These are phyloP conservation scores for Henricia sp. DNA, from an alignment of 53 echinoderm and acorn worm species.

Conservation along the genomic window DNA sequence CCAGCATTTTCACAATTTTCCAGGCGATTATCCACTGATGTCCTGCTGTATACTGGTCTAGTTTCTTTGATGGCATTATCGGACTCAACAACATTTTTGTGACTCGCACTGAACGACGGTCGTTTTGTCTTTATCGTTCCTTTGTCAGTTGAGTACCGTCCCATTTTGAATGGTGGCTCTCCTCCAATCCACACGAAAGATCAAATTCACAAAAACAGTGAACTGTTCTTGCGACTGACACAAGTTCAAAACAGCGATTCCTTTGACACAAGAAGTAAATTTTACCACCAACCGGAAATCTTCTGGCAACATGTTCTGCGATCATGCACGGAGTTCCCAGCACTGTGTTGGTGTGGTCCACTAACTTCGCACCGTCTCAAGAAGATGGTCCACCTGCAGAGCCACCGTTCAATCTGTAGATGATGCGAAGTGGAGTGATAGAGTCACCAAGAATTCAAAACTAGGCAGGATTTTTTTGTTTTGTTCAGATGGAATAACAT, in stretches of 20 bases:
- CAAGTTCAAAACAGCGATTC: neutral
- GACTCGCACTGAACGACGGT: neutral
- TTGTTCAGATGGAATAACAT: slow-evolving; percentile 45
- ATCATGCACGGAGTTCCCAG: neutral
- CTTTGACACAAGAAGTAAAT: neutral
- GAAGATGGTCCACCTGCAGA: slow-evolving; percentile 29
- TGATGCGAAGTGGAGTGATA: slow-evolving; percentile 59
- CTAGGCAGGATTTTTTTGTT: slow-evolving; percentile 9
- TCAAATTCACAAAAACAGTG: slow-evolving; percentile 6
- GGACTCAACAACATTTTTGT: neutral
- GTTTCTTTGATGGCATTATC: slow-evolving; percentile 5
- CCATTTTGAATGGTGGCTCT: neutral
- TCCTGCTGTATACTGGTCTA: neutral
- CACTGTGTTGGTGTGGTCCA: neutral
- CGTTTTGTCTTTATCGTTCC: neutral
- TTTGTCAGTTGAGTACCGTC: neutral
- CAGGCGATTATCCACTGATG: neutral
- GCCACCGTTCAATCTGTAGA: slow-evolving; percentile 49
- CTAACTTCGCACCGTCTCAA: slow-evolving; percentile 23
- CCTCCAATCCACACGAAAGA: neutral
- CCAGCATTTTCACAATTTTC: neutral
- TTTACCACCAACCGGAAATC: slow-evolving; percentile 54
- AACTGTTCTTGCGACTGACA: neutral
- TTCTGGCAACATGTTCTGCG: neutral
- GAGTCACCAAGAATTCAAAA: slow-evolving; percentile 59